These are phyloP conservation scores for Alligator sinensis DNA, from an alignment of 2,113 vertebrate genomes.

Conservation along the genomic window DNA sequence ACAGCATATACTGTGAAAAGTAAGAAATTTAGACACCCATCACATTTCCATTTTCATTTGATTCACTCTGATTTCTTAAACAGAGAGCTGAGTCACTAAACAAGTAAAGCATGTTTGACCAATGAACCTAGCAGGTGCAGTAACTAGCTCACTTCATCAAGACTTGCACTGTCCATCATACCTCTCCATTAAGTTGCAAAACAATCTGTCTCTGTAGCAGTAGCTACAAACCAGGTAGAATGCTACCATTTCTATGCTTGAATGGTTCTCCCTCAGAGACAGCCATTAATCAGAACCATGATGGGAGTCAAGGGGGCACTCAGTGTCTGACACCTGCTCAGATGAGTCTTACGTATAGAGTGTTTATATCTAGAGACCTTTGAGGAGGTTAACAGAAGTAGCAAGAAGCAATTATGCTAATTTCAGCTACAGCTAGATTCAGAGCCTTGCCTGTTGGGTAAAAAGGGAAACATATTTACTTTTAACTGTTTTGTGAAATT, in stretches of 20 bases:
- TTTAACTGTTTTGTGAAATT: neutral
- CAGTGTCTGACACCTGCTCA: neutral
- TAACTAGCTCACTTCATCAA: neutral
- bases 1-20: neutral
- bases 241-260: neutral
- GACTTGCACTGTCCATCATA: neutral
- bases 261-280: neutral
- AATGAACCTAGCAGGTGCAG: neutral
- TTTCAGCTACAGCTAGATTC: neutral
- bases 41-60: neutral
- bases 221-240: neutral
- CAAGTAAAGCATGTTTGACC: neutral
- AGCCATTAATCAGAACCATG: neutral
- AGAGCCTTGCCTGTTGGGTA: neutral
- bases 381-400: slow-evolving; percentile 22
- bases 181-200: neutral
- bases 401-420: slow-evolving; percentile 3
- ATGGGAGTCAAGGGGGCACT: neutral
- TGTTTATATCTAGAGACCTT: slow-evolving; percentile 11
- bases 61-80: neutral
- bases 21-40: neutral
- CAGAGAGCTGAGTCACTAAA: neutral
- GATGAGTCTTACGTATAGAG: neutral
- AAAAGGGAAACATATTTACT: neutral
- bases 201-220: neutral